Evolutionary conservation across 2,888 invertebrate species (phyloP).

Genomic region (Nymphalis polychloros): DNA sequence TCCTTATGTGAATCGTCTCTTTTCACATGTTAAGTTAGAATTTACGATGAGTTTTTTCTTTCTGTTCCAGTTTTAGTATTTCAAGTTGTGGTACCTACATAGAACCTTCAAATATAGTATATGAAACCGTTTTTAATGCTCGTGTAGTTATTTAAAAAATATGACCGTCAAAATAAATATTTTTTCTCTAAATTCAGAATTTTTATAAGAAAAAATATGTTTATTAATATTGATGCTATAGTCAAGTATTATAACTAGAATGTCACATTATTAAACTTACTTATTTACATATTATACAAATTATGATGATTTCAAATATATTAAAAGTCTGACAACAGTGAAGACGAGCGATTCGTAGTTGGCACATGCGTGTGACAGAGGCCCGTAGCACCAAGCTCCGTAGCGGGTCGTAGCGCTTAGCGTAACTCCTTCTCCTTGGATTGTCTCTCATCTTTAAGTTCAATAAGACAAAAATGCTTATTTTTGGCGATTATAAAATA

Average conservation of each 20-base stretch:
- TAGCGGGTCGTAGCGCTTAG: slow-evolving; percentile 40
- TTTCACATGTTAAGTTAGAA: slow-evolving; percentile 30
- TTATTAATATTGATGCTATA: not conserved
- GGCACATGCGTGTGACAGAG: slow-evolving; percentile 52
- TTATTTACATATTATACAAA: not conserved
- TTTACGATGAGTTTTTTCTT: slow-evolving; percentile 28
- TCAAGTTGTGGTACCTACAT: not conserved
- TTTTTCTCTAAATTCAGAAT: not conserved
- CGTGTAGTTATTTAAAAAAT: not conserved
- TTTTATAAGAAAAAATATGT: not conserved
- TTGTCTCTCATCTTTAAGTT: not conserved
- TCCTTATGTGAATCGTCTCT: slow-evolving; percentile 41
- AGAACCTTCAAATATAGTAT: not conserved
- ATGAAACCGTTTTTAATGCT: not conserved
- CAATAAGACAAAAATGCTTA: not conserved
- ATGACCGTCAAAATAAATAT: not conserved
- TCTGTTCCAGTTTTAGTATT: slow-evolving; percentile 2
- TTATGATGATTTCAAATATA: slow-evolving; percentile 12
- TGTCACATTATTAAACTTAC: too few species aligned
- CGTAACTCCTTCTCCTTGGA: slow-evolving; percentile 6
- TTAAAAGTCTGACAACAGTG: slow-evolving; percentile 26
- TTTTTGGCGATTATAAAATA: too few species aligned
- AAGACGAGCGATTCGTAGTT: slow-evolving; percentile 23
- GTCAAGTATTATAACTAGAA: not conserved
- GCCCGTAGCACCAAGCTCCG: slow-evolving; percentile 46